A percentile compares a stretch with the other conserved stretches of the same genome.
Evolutionary conservation across 2,888 invertebrate species (phyloP).

Genomic region (Netelia melanura): DNA sequence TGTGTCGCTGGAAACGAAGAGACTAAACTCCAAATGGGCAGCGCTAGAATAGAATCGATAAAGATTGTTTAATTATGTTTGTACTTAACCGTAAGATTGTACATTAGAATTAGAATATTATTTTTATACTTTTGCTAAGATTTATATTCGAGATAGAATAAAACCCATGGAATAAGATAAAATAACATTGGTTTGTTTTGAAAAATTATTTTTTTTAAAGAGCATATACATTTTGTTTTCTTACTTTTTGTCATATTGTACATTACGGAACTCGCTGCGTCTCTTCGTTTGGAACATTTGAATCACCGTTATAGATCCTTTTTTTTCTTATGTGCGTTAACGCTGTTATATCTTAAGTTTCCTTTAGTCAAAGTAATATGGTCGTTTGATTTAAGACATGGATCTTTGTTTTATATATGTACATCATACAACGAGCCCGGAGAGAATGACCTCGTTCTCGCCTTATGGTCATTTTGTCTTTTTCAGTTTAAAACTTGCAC

Average conservation of each 20-base stretch:
- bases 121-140: not conserved
- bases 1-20: constrained; percentile 74
- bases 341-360: too few species aligned
- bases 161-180: too few species aligned
- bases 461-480: constrained; percentile 72
- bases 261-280: too few species aligned
- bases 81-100: not conserved
- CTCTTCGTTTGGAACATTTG: too few species aligned
- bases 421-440: constrained; percentile 17
- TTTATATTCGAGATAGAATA: not conserved
- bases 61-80: constrained; percentile 53
- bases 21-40: constrained; percentile 66
- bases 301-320: too few species aligned
- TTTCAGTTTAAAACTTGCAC: constrained; percentile 89
- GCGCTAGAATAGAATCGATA: constrained; percentile 69
- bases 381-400: constrained; percentile 4
- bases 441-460: not conserved
- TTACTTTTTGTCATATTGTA: too few species aligned
- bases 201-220: too few species aligned
- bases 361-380: too few species aligned
- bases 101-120: not conserved
- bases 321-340: too few species aligned
- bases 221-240: too few species aligned
- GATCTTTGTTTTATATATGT: constrained; percentile 18
- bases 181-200: too few species aligned